Evolutionary conservation across 2,797 vertebrate species (phyloP).

Genomic region (Amblyraja radiata): DNA sequence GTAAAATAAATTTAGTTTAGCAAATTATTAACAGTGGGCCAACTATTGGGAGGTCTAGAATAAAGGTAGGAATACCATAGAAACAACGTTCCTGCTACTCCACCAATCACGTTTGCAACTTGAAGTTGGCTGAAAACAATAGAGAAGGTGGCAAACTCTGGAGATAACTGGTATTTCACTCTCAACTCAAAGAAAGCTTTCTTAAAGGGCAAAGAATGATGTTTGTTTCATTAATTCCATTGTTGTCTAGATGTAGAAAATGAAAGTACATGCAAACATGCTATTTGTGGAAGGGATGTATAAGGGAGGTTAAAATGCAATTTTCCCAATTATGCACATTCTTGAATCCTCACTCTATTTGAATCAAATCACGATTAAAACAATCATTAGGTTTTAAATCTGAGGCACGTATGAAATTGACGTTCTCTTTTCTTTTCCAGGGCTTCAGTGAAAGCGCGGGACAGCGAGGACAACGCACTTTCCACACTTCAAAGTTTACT

Average conservation of each 20-base stretch:
- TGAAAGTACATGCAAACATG: neutral
- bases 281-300: neutral
- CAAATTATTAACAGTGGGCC: neutral
- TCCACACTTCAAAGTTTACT: neutral
- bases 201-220: neutral
- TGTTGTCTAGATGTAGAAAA: neutral
- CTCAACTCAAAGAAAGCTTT: neutral
- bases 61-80: neutral
- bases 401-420: neutral
- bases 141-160: neutral
- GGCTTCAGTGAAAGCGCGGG: neutral
- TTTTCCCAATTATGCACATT: neutral
- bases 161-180: neutral
- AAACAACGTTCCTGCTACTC: neutral
- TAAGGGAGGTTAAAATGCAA: neutral
- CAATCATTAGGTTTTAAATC: neutral
- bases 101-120: neutral
- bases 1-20: neutral
- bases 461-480: neutral
- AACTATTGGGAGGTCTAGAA: neutral
- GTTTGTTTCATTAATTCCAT: neutral
- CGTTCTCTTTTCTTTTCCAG: neutral
- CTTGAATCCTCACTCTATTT: neutral
- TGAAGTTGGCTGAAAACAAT: neutral
- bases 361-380: slow-evolving; percentile 1